Evolutionary conservation across 2,797 vertebrate genomes (phyloP).

Genomic region (Crypturellus tataupa): DNA sequence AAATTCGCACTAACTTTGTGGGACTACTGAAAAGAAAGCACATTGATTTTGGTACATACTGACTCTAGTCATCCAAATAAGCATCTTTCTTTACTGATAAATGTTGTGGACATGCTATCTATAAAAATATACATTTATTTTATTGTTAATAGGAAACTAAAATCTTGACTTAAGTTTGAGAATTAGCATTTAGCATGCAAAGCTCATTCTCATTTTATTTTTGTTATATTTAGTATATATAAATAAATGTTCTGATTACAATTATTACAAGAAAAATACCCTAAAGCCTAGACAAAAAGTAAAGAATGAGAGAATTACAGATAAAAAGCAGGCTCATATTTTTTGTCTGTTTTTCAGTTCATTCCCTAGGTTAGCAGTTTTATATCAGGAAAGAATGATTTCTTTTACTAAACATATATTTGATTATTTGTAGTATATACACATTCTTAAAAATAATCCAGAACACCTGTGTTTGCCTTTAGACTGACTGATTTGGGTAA

Average conservation of each 20-base stretch:
- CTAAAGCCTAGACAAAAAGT: not conserved
- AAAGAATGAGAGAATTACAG: not conserved
- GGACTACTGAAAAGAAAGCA: not conserved
- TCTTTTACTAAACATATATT: not conserved
- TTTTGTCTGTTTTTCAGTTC: not conserved
- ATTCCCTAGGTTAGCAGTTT: not conserved
- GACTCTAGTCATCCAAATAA: not conserved
- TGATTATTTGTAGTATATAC: not conserved
- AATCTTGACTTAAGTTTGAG: not conserved
- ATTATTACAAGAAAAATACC: accelerated
- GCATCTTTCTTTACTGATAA: not conserved
- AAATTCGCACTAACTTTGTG: not conserved
- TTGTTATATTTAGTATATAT: not conserved
- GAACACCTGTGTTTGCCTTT: not conserved
- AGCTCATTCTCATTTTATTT: not conserved
- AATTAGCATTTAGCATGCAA: not conserved
- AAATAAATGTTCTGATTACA: not conserved
- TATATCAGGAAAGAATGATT: not conserved
- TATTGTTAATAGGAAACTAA: not conserved
- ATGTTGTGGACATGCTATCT: not conserved
- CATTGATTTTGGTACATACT: not conserved
- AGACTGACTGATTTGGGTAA: not conserved
- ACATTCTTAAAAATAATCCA: not conserved
- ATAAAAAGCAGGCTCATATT: not conserved
- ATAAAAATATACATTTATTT: not conserved